phyloP scores from a whole-genome alignment of 2,888 invertebrate genomes.

The Megastigmus dorsalis region DNA sequence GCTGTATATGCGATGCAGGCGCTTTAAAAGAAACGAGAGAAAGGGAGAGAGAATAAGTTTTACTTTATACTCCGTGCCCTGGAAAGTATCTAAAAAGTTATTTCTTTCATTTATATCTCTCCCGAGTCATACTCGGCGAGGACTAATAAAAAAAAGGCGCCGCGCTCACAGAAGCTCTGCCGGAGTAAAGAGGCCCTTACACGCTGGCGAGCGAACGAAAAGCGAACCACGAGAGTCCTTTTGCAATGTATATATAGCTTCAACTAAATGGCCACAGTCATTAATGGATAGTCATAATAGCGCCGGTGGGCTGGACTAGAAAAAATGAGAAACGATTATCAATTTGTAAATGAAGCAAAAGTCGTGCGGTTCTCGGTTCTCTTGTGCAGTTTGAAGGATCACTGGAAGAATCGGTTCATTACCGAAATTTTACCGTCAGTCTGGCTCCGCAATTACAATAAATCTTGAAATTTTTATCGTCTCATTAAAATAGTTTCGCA shows the following conservation, averaged over 20 bases:
- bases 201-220: conserved; percentile 19
- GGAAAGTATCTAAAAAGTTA: conserved; percentile 40
- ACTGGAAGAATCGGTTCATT: too few relatives aligned
- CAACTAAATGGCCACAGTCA: conserved; percentile 51
- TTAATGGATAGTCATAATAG: conserved; percentile 52
- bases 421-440: too few relatives aligned
- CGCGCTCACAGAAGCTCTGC: conserved; percentile 1
- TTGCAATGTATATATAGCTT: conserved; percentile 31
- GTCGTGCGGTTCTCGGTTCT: too few relatives aligned
- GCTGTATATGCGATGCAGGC: too few relatives aligned
- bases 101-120: conserved; percentile 44
- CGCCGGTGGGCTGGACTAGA: too few relatives aligned
- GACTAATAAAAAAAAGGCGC: conserved; percentile 28
- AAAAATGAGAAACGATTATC: too few relatives aligned
- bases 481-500: too few relatives aligned
- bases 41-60: not conserved
- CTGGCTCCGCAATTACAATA: too few relatives aligned
- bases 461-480: too few relatives aligned
- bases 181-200: conserved; percentile 24
- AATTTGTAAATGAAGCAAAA: too few relatives aligned
- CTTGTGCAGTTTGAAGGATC: too few relatives aligned
- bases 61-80: not conserved
- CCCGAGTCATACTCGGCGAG: conserved; percentile 21
- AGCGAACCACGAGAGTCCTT: conserved; percentile 40
- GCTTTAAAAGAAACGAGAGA: conserved; percentile 8